phyloP scores from a whole-genome alignment of 2,888 invertebrate genomes.

The Agrilus mali region DNA sequence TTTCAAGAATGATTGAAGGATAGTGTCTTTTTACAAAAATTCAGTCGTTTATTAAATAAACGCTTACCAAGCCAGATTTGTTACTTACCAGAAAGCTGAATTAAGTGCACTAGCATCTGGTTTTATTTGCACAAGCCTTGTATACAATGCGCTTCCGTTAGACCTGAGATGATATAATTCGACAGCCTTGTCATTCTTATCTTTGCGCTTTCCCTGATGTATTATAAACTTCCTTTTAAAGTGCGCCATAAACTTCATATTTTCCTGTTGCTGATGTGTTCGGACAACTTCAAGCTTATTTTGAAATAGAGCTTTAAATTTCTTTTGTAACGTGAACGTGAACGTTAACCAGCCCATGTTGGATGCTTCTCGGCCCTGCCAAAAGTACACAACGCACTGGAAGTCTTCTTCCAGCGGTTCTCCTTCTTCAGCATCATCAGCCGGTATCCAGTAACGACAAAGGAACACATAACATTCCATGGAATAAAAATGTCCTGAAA shows the following conservation, averaged over 20 bases:
- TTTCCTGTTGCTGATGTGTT: constrained; percentile 97
- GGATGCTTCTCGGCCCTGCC: constrained; percentile 94
- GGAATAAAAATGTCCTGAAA: constrained; percentile 69
- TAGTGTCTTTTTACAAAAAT: too few species aligned
- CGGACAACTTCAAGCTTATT: constrained; percentile 89
- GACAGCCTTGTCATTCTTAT: constrained; percentile 43
- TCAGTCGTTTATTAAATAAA: neutral
- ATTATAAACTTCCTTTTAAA: constrained; percentile 92
- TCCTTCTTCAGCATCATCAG: constrained; percentile 41
- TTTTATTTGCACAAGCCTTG: constrained; percentile 80
- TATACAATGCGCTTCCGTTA: constrained; percentile 90
- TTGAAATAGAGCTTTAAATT: constrained; percentile 77
- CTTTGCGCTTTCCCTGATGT: constrained; percentile 67
- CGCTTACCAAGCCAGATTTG: neutral
- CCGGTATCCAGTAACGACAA: constrained; percentile 83
- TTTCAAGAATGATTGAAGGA: too few species aligned
- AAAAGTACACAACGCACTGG: constrained; percentile 98
- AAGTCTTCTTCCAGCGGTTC: constrained; percentile 49
- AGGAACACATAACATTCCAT: constrained; percentile 97
- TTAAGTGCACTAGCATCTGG: constrained; percentile 77
- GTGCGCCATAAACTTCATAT: constrained; percentile 95
- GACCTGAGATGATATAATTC: constrained; percentile 93
- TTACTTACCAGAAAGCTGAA: constrained; percentile 82
- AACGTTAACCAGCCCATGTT: constrained; percentile 99
- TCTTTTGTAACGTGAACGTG: constrained; percentile 90